Evolutionary conservation across 2,797 vertebrate genomes (phyloP), one percentile per base, ranked within the genome.

Genomic region (Sebastes hubbsi): DNA sequence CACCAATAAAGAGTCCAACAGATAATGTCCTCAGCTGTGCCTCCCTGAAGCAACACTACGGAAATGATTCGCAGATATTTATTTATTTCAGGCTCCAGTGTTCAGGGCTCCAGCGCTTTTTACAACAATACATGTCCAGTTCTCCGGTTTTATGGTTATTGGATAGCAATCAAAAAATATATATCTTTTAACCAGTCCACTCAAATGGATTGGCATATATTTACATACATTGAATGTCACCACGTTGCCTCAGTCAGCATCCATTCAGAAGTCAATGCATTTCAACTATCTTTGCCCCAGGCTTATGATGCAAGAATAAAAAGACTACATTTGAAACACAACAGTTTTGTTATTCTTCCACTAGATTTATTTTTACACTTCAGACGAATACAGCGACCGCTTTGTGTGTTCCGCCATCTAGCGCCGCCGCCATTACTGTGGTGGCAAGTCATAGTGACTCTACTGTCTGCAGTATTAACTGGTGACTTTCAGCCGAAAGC

Each of bases 1-100:
- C 86, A 29, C 82, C 76, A 82, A 89, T 92, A 94, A 93, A 92
- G 84, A 88, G 82, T 90, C 87, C 80, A 69, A 79, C 68, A 88
- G 91, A 93, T 92, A 92, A 92, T 91, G 87, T 96, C 84, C 87
- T 93, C 85, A 87, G 91, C 89, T 88, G 88, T 85, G 81, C 86
- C 87, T 60, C 87, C 92, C 91, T 67, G 81, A 79, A 94, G 92
- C 90, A 72, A 90, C 77, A 77, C 77, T 29, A 81, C 63, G 14
- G 64, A 91, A 94, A 92, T 87, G 72, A 94, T 94, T 89, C 83
- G 69, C 66, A 88, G 85, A 92, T 93, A 88, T 92, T 87, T 93
- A 84, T 89, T 89, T 90, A 92, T 90, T 93, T 89, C 27, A 66
- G 83, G 80, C 81, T 82, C 42, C 22, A 70, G 80, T 77, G 75